Base-by-base conservation (phyloP, 1,140 invertebrate genomes). In the Caenorhabditis tropicalis region DNA sequence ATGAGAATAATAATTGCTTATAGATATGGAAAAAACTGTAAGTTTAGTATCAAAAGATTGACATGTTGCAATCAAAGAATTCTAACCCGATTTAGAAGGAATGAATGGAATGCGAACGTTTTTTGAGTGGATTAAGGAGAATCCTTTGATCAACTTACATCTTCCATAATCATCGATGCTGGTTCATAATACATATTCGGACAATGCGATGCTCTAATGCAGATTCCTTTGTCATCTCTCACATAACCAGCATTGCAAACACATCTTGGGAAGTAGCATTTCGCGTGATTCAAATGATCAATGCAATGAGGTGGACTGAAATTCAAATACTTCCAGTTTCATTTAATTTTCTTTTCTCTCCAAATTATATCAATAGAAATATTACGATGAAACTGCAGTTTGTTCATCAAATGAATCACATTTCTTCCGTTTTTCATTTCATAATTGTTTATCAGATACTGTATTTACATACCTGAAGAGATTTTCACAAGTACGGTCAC, bases 191-290 rank as follows among this genome's bases (percentile, higher is more conserved):
- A 84, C 1, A n/a, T 46, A 21, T 84, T 84, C 0, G 83, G 83
- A n/a, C 83, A 84, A 27, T 70, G 70, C 6, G 70, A 29, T 4
- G 83, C 65, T n/a, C 79, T 48, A 39, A 84, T 84, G 49, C 83
- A 84, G 70, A 74, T 19, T 3, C 83, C 83, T 1, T 56, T 53
- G 1, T 65, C 58, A 39, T 49, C 36, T n/a, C 83, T n/a, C 0
- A 84, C 83, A 31, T 74, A 84, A 15, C 83, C 83, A 27, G 79
- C 70, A 16, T 79, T 84, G 27, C 83, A 84, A 1, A 84, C 58
- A n/a, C 83, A 84, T 53, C 83, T 33, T 12, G 83, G 83, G 39
- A 36, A 80, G 24, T 58, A 84, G 48, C 83, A 84, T 58, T 84
- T 84, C 0, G 83, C 36, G 39, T 84, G 70, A 4, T 27, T 19